Evolutionary conservation across 2,888 invertebrate genomes (phyloP).

Genomic region (Pyralis farinalis): DNA sequence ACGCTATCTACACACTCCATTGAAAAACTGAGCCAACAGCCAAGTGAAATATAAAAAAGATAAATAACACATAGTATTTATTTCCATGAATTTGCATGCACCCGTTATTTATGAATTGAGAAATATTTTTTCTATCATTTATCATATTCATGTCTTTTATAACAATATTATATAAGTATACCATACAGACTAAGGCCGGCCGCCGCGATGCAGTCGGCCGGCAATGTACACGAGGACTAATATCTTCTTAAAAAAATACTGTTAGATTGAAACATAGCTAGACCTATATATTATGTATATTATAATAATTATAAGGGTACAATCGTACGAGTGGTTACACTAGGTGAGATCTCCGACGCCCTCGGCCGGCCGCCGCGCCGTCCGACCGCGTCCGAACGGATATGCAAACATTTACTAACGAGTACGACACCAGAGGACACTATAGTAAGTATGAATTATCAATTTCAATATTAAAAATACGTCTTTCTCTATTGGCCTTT

Average conservation of each 20-base stretch:
- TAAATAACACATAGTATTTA: slow-evolving; percentile 77
- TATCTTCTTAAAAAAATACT: slow-evolving; percentile 82
- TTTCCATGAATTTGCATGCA: slow-evolving; percentile 77
- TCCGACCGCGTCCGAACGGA: slow-evolving; percentile 74
- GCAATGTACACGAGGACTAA: slow-evolving; percentile 78
- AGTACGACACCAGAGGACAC: slow-evolving; percentile 66
- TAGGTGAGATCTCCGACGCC: slow-evolving; percentile 79
- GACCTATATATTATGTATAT: slow-evolving; percentile 74
- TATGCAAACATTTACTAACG: slow-evolving; percentile 74
- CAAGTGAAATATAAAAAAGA: slow-evolving; percentile 79
- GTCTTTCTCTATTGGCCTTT: slow-evolving; percentile 79
- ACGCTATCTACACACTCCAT: slow-evolving; percentile 43
- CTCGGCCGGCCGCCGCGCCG: slow-evolving; percentile 68
- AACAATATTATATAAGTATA: slow-evolving; percentile 73
- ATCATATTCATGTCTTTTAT: slow-evolving; percentile 76
- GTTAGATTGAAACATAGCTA: slow-evolving; percentile 81
- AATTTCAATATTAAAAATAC: slow-evolving; percentile 80
- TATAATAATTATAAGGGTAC: slow-evolving; percentile 72
- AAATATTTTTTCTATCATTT: slow-evolving; percentile 71
- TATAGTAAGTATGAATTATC: slow-evolving; percentile 74
- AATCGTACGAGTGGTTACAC: slow-evolving; percentile 75
- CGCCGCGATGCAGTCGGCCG: slow-evolving; percentile 61
- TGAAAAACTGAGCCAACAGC: slow-evolving; percentile 72
- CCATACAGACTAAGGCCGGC: slow-evolving; percentile 70
- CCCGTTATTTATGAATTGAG: slow-evolving; percentile 78